Percentiles rank a stretch among this genome's conserved stretches.
These are phyloP conservation scores for Chaetodon trifascialis DNA, from an alignment of 2,113 vertebrate species.

Conservation along the genomic window DNA sequence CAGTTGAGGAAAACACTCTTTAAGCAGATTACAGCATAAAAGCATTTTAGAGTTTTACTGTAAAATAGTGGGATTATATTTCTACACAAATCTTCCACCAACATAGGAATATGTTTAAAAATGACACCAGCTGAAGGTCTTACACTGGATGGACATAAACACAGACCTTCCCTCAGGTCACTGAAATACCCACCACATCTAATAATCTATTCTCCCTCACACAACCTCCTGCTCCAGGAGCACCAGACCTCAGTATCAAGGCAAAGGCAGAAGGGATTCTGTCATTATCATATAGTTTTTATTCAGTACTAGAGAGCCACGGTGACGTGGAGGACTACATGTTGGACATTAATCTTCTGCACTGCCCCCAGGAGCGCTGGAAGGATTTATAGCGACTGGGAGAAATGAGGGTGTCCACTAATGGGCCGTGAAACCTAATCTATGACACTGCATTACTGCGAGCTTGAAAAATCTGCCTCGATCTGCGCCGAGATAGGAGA, in stretches of 20 bases:
- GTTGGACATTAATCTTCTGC: slow-evolving; percentile 62
- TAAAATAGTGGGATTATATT: slow-evolving; percentile 57
- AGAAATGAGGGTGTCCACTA: slow-evolving; percentile 66
- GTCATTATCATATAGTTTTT: slow-evolving; percentile 42
- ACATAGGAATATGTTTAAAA: slow-evolving; percentile 12
- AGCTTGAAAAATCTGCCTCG: slow-evolving; percentile 53
- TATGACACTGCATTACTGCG: slow-evolving; percentile 66
- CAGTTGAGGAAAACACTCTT: slow-evolving; percentile 36
- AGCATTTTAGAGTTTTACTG: slow-evolving; percentile 32
- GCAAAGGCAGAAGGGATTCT: slow-evolving; percentile 27
- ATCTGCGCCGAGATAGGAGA: slow-evolving; percentile 29
- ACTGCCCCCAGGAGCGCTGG: slow-evolving; percentile 53
- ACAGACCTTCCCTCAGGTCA: slow-evolving; percentile 10
- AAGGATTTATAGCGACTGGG: slow-evolving; percentile 76
- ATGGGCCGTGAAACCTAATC: slow-evolving; percentile 80
- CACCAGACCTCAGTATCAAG: background rate
- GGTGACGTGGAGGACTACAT: slow-evolving; percentile 36
- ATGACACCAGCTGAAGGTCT: background rate
- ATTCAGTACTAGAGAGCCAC: slow-evolving; percentile 54
- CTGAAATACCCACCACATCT: background rate
- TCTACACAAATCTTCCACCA: slow-evolving; percentile 33
- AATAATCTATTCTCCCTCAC: background rate
- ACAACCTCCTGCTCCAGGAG: slow-evolving; percentile 26
- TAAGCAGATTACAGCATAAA: slow-evolving; percentile 65
- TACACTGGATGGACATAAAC: background rate